Conservation (phyloP, 2,113 vertebrate genomes). For the Zosterops japonicus region DNA sequence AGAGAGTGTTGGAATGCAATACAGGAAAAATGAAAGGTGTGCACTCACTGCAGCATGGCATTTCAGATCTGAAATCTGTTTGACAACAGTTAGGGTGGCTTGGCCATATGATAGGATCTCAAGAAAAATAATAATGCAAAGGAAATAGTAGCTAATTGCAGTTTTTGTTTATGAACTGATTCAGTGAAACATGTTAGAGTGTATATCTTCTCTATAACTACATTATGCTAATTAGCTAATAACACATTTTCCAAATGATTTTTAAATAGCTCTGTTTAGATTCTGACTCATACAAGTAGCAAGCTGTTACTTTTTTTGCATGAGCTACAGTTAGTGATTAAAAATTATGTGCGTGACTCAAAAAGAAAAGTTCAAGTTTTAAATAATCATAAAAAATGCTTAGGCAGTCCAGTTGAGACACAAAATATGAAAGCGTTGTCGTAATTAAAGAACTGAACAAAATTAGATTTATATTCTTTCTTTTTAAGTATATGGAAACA, state of each 20-base stretch:
- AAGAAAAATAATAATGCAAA: slow-evolving; percentile 10
- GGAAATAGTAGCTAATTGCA: slow-evolving; percentile 46
- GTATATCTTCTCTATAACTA: slow-evolving; percentile 45
- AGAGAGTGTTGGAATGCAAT: neutral
- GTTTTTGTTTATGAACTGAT: slow-evolving; percentile 59
- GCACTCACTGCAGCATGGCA: neutral
- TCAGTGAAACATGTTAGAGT: slow-evolving; percentile 42
- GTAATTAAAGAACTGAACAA: neutral
- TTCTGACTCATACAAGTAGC: slow-evolving; percentile 64
- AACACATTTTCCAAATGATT: slow-evolving; percentile 61
- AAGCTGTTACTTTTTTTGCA: slow-evolving; percentile 66
- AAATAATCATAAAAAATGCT: slow-evolving; percentile 48
- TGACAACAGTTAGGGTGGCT: neutral
- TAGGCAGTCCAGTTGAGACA: neutral
- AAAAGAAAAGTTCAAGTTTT: slow-evolving; percentile 63
- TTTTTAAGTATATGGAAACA: neutral
- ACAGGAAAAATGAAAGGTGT: neutral
- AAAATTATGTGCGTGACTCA: slow-evolving; percentile 61
- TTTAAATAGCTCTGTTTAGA: slow-evolving; percentile 62
- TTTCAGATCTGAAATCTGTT: neutral
- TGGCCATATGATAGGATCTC: neutral
- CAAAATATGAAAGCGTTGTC: neutral
- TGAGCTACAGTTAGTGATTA: slow-evolving; percentile 51
- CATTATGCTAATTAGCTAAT: slow-evolving; percentile 66
- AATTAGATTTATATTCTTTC: neutral